These are phyloP conservation scores for Scaptomyza montana DNA, from an alignment of 1,140 invertebrate genomes.

Conservation along the genomic window DNA sequence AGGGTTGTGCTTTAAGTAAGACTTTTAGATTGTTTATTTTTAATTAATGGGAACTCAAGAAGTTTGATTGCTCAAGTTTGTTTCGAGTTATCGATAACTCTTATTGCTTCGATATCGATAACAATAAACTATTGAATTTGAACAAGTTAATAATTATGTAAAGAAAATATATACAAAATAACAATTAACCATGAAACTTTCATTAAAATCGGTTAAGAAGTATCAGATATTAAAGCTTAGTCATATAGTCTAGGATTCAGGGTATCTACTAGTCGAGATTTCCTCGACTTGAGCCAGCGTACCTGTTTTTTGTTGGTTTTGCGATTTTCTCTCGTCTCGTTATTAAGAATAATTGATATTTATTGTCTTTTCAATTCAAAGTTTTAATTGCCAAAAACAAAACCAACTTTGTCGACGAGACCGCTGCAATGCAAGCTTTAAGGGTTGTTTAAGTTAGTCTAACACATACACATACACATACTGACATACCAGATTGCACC, in stretches of 20 bases:
- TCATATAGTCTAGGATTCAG: too few relatives aligned
- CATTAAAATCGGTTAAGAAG: too few relatives aligned
- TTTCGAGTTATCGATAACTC: too few relatives aligned
- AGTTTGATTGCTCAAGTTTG: too few relatives aligned
- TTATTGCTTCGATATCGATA: too few relatives aligned
- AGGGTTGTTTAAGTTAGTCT: conserved; percentile 51
- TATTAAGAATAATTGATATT: conserved; percentile 78
- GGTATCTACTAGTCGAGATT: too few relatives aligned
- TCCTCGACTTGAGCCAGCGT: too few relatives aligned
- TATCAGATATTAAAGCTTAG: too few relatives aligned
- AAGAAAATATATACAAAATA: too few relatives aligned
- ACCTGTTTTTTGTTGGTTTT: background rate
- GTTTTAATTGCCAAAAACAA: conserved; percentile 70
- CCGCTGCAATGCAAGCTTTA: conserved; percentile 5
- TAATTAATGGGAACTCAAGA: background rate
- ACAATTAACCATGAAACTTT: too few relatives aligned
- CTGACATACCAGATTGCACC: conserved; percentile 18
- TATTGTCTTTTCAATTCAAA: conserved; percentile 65
- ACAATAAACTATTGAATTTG: too few relatives aligned
- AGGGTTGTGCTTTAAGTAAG: conserved; percentile 4
- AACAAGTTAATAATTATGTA: too few relatives aligned
- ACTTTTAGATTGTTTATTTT: background rate
- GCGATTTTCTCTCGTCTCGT: conserved; percentile 27
- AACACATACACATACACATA: background rate
- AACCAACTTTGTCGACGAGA: conserved; percentile 28